Percentiles rank a stretch among this genome's conserved stretches.
phyloP scores from a whole-genome alignment of 1,140 invertebrate genomes.

The Oedothorax gibbosus region DNA sequence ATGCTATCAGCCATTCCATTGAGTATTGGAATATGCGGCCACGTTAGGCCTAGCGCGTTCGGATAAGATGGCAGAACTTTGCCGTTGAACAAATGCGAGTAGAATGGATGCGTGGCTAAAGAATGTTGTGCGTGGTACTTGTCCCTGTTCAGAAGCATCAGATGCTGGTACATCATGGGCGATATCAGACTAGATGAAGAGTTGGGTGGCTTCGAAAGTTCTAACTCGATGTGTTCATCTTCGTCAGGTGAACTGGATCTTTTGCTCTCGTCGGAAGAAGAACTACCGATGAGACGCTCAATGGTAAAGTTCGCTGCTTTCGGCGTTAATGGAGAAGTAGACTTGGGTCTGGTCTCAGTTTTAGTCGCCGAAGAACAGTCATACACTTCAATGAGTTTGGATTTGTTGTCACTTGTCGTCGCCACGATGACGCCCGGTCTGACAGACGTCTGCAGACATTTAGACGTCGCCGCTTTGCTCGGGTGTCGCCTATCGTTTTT shows the following conservation, averaged over 20 bases:
- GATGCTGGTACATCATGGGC: slow-evolving; percentile 38
- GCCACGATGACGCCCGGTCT: slow-evolving; percentile 50
- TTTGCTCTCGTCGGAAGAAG: slow-evolving; percentile 5
- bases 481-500: slow-evolving; percentile 9
- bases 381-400: neutral
- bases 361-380: neutral
- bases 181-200: slow-evolving; percentile 24
- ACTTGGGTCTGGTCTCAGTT: slow-evolving; percentile 25
- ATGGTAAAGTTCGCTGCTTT: slow-evolving; percentile 57
- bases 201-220: neutral
- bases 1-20: slow-evolving; percentile 19
- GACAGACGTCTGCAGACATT: neutral
- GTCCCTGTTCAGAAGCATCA: slow-evolving; percentile 48
- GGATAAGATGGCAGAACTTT: slow-evolving; percentile 52
- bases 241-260: slow-evolving; percentile 17
- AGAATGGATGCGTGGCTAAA: neutral
- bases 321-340: slow-evolving; percentile 40
- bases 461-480: neutral
- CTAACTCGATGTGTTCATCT: slow-evolving; percentile 1
- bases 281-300: slow-evolving; percentile 45
- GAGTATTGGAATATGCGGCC: slow-evolving; percentile 42
- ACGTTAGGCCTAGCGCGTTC: slow-evolving; percentile 18
- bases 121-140: slow-evolving; percentile 25
- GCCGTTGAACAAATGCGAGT: slow-evolving; percentile 29
- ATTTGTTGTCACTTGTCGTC: neutral